Percentiles rank a stretch among this genome's conserved stretches.
Evolutionary conservation across 2,113 vertebrate species (phyloP).

Genomic region (Proterorhinus semilunaris): DNA sequence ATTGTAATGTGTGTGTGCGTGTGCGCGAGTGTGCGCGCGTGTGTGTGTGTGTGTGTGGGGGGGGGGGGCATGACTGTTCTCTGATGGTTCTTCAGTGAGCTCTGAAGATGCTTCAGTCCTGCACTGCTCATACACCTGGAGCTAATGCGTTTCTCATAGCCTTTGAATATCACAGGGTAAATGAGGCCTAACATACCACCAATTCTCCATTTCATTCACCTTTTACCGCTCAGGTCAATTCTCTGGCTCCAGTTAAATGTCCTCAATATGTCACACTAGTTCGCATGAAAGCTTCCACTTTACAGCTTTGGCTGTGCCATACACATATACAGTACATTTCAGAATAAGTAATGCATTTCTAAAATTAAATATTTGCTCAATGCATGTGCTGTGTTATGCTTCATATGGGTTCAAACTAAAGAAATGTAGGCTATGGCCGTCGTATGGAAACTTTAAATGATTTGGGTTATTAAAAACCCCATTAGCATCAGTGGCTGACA

Average conservation of each 20-base stretch:
- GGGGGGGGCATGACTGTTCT: neutral
- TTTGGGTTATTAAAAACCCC: too few species aligned
- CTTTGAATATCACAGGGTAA: conserved; percentile 59
- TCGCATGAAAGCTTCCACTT: conserved; percentile 33
- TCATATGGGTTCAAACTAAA: too few species aligned
- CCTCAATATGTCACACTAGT: conserved; percentile 64
- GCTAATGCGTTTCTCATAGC: conserved; percentile 8
- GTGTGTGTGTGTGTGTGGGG: too few species aligned
- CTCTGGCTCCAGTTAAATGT: conserved; percentile 59
- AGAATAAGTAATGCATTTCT: too few species aligned
- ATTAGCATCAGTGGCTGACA: too few species aligned
- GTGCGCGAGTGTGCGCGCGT: too few species aligned
- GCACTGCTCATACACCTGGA: neutral
- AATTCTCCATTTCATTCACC: conserved; percentile 49
- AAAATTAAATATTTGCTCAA: too few species aligned
- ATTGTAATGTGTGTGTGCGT: conserved; percentile 39
- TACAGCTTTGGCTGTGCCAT: neutral
- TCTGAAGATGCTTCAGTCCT: conserved; percentile 31
- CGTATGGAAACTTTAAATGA: too few species aligned
- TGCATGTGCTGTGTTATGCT: too few species aligned
- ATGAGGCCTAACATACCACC: conserved; percentile 57
- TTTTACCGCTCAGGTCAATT: conserved; percentile 51
- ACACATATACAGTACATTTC: neutral
- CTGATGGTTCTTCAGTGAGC: conserved; percentile 2
- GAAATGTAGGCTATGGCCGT: too few species aligned